Percentiles rank a stretch among this genome's conserved stretches.
Evolutionary conservation across 2,113 vertebrate species (phyloP).

Genomic region (Numenius arquata): DNA sequence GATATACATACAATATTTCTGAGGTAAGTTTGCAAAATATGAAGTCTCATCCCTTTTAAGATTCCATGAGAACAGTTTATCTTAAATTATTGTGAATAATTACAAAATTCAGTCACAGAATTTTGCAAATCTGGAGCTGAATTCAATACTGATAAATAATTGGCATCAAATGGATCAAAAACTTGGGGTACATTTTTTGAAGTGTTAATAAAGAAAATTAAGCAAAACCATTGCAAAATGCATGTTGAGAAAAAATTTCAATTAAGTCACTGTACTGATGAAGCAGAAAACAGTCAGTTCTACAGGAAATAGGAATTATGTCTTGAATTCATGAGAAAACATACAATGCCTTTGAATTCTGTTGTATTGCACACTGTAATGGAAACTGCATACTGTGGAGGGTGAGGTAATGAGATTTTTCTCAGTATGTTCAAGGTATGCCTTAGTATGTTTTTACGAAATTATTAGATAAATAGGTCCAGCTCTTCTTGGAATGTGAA

Average conservation of each 20-base stretch:
- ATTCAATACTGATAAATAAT: neutral
- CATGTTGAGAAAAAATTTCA: constrained; percentile 51
- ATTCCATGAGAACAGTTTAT: neutral
- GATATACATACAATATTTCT: neutral
- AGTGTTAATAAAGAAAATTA: constrained; percentile 45
- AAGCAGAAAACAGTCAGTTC: constrained; percentile 46
- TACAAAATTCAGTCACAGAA: neutral
- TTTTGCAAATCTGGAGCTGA: neutral
- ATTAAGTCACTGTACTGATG: constrained; percentile 43
- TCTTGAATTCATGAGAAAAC: neutral
- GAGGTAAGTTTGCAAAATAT: neutral
- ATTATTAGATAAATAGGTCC: neutral
- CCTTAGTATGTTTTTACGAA: neutral
- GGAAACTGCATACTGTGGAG: neutral
- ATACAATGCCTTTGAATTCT: constrained; percentile 36
- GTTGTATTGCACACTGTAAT: neutral
- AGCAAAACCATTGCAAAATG: constrained; percentile 41
- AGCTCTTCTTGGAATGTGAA: neutral
- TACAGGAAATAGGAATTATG: neutral
- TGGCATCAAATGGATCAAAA: neutral
- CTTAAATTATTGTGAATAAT: neutral
- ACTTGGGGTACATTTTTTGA: neutral
- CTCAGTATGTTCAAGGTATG: neutral
- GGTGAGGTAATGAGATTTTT: neutral
- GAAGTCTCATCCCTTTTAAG: neutral